Percentiles rank a stretch among this genome's conserved stretches.
These are phyloP conservation scores for Sebastes melanostomus DNA, from an alignment of 2,797 vertebrate species.

Conservation along the genomic window DNA sequence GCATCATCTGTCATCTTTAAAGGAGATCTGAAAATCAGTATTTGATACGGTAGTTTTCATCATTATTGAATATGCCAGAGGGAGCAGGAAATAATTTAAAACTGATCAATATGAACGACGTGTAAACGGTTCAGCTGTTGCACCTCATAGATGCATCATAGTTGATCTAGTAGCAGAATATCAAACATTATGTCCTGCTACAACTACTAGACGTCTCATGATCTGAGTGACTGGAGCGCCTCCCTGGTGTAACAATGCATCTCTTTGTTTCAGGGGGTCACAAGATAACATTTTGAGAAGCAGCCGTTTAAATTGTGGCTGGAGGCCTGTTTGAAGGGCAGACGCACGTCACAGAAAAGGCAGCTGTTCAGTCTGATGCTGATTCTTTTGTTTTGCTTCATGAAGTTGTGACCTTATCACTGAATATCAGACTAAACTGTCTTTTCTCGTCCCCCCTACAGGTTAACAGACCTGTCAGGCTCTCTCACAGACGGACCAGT, in stretches of 20 bases:
- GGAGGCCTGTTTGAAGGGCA: background rate
- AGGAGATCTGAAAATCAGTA: background rate
- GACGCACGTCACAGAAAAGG: background rate
- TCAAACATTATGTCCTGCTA: background rate
- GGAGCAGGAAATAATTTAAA: background rate
- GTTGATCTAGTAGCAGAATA: background rate
- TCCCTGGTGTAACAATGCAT: background rate
- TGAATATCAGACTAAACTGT: background rate
- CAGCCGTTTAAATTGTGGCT: background rate
- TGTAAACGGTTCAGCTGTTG: background rate
- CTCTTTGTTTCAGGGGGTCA: conserved; percentile 3
- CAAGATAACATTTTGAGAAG: background rate
- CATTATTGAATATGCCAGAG: background rate
- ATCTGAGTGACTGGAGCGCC: background rate
- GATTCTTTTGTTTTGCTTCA: background rate
- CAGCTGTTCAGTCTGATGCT: too few species aligned
- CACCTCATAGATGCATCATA: background rate
- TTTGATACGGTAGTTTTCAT: background rate
- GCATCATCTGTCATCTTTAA: background rate
- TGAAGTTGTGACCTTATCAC: background rate
- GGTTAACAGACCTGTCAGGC: conserved; percentile 91
- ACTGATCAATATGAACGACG: background rate
- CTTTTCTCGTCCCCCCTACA: conserved; percentile 41
- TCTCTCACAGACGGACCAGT: conserved; percentile 91
- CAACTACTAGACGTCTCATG: background rate